A percentile compares a stretch with the other conserved stretches of the same genome.
Evolutionary conservation across 1,140 invertebrate species (phyloP).

Genomic region (Euwallacea fornicatus): DNA sequence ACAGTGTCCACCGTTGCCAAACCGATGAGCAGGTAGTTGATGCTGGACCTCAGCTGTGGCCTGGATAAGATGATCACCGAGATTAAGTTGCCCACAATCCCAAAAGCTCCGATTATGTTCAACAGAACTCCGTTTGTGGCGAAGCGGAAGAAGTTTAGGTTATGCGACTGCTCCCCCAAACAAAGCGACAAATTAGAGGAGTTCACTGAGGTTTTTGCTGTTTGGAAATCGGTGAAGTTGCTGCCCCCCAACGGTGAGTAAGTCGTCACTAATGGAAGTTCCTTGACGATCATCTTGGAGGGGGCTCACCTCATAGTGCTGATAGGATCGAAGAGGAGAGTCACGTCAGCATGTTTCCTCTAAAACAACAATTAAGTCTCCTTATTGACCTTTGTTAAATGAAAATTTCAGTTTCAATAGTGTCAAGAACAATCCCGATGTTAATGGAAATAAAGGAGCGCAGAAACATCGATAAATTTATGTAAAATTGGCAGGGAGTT

Average conservation of each 20-base stretch:
- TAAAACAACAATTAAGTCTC: too few relatives aligned
- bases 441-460: too few relatives aligned
- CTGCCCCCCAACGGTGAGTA: background rate
- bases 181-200: conserved; percentile 16
- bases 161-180: conserved; percentile 31
- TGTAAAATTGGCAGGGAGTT: too few relatives aligned
- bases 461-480: too few relatives aligned
- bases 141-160: conserved; percentile 60
- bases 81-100: conserved; percentile 86
- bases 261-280: too few relatives aligned
- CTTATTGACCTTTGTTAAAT: too few relatives aligned
- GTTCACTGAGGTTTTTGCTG: background rate
- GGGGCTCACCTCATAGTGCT: too few relatives aligned
- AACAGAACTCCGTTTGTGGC: conserved; percentile 82
- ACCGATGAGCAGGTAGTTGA: conserved; percentile 90
- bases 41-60: conserved; percentile 91
- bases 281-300: too few relatives aligned
- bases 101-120: conserved; percentile 78
- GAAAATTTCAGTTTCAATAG: too few relatives aligned
- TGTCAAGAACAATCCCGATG: too few relatives aligned
- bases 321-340: too few relatives aligned
- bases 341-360: too few relatives aligned
- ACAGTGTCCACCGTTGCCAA: conserved; percentile 89
- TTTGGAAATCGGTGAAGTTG: background rate
- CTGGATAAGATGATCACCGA: conserved; percentile 88